Base-by-base conservation (phyloP, 2,113 vertebrate genomes). In the Albula goreensis region DNA sequence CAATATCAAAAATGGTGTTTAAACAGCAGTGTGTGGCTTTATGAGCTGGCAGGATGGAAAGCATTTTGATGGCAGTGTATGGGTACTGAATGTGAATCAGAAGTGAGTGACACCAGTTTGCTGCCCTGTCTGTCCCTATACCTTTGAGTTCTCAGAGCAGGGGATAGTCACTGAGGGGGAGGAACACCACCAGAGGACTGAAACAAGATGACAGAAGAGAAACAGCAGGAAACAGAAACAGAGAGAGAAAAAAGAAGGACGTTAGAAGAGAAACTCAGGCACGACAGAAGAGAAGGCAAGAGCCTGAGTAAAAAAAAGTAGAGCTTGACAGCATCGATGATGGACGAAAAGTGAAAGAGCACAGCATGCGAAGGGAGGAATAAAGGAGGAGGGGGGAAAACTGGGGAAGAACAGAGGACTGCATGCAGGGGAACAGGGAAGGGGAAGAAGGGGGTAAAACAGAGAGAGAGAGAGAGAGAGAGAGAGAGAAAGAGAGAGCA, bases 121-220 rank as follows among this genome's bases (percentile, higher is more conserved):
- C 22, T 77, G 50, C 70, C 51, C 50, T 57, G 66, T 19, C 82
- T 50, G 31, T 19, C 3, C 60, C 60, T 56, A n/a, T 81, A 78
- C 22, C 25, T 25, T 80, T 31, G 49, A 53, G 0, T 2, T 57
- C 41, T 90, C 60, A 91, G 81, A 85, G 74, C 83, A 90, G 95
- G 89, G 82, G 91, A 81, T 84, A 79, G 49, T 87, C 86, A 83
- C 86, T 63, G 19, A 86, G 66, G 5, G 85, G 85, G 66, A 87
- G 74, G n/a, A 87, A 83, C 74, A 87, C 86, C 52, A 87, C 86
- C 53, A 87, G 74, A 31, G 86, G 81, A 79, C 86, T 87, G 74
- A 66, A 52, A 31, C 4, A 4, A 41, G 49, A 49, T 31, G 25
- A 31, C 2, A 70, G 41, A 60, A 22, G 15, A n/a, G 52, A 3